Evolutionary conservation across 1,140 invertebrate genomes (phyloP).

Genomic region (Sycophaga agraensis): DNA sequence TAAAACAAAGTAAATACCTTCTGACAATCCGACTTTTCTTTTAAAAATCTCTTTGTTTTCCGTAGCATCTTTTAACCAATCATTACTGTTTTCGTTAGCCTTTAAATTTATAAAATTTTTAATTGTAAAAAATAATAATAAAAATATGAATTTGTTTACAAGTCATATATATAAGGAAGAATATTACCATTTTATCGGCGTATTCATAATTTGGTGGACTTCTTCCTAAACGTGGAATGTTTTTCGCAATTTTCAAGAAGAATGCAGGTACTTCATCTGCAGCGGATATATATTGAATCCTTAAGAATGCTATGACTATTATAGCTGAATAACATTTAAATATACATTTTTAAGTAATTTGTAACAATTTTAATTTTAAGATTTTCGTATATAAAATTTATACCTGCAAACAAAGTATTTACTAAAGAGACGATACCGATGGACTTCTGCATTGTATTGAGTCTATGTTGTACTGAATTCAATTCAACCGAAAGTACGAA

Average conservation of each 20-base stretch:
- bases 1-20: constrained; percentile 25
- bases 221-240: constrained; percentile 50
- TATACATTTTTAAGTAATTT: too few relatives aligned
- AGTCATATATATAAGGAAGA: too few relatives aligned
- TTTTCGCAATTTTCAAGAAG: constrained; percentile 58
- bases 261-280: constrained; percentile 48
- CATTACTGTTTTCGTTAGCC: neutral
- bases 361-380: too few relatives aligned
- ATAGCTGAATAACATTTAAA: neutral
- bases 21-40: constrained; percentile 34
- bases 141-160: too few relatives aligned
- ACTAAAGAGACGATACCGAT: too few relatives aligned
- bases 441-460: constrained; percentile 14
- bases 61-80: constrained; percentile 17
- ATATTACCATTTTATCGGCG: too few relatives aligned
- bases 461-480: constrained; percentile 1
- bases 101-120: neutral
- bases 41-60: constrained; percentile 30
- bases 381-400: neutral
- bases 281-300: neutral
- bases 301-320: too few relatives aligned
- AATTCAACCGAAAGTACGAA: neutral
- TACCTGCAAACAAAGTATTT: neutral
- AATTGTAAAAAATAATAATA: neutral
- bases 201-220: too few relatives aligned